Conservation (phyloP, 1,140 invertebrate species). For the Hyles euphorbiae region DNA sequence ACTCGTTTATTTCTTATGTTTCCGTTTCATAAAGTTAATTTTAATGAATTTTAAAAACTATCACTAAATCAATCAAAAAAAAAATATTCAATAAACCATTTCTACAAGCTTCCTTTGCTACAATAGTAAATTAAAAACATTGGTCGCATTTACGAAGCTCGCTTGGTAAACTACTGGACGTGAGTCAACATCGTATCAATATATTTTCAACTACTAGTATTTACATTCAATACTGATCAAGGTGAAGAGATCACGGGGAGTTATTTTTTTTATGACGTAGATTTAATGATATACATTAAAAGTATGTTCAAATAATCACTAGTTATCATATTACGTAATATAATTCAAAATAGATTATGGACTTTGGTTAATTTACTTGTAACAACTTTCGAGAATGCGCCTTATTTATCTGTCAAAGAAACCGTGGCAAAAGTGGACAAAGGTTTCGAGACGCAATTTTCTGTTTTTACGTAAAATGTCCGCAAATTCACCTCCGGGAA, state of each 20-base stretch:
- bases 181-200: too few species aligned
- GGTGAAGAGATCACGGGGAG: too few species aligned
- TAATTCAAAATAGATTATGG: constrained; percentile 1
- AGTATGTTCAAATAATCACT: constrained; percentile 3
- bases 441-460: constrained; percentile 57
- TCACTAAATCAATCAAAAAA: too few species aligned
- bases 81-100: too few species aligned
- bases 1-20: constrained; percentile 40
- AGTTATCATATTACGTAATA: constrained; percentile 10
- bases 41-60: neutral
- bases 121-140: too few species aligned
- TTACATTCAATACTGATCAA: too few species aligned
- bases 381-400: constrained; percentile 45
- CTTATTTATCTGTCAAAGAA: constrained; percentile 58
- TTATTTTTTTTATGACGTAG: too few species aligned
- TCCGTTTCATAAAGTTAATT: constrained; percentile 29
- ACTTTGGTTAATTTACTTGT: constrained; percentile 4
- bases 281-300: neutral
- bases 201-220: too few species aligned
- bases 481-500: constrained; percentile 61
- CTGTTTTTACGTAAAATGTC: constrained; percentile 60
- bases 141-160: too few species aligned
- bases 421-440: constrained; percentile 54
- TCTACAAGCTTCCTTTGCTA: too few species aligned
- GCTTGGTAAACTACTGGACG: too few species aligned